A percentile compares a stretch with the other conserved stretches of the same genome.
Evolutionary conservation across 92 coral and sea anemone species (phyloP).

Genomic region (Zoanthus gigantus): DNA sequence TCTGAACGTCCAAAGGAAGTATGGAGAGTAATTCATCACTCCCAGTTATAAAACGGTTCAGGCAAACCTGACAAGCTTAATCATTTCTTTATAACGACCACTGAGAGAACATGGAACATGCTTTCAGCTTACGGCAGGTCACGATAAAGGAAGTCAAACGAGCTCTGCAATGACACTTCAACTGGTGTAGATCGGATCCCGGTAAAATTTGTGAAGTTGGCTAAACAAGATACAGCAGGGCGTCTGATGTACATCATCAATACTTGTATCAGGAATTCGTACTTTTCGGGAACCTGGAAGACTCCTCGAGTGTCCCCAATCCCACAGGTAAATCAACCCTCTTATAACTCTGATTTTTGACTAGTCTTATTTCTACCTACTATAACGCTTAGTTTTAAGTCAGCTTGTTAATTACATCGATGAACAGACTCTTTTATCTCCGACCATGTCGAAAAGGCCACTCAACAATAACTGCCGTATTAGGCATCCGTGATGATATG

Average conservation of each 20-base stretch:
- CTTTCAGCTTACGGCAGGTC: no score
- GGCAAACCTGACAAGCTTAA: no score
- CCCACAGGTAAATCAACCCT: not conserved
- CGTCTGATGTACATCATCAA: not conserved
- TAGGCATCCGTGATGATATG: not conserved
- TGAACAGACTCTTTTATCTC: not conserved
- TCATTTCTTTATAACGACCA: no score
- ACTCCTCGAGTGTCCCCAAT: not conserved
- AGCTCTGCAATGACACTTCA: not conserved
- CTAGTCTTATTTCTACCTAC: not conserved
- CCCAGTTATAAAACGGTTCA: no score
- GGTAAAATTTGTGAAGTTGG: not conserved
- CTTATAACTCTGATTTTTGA: not conserved
- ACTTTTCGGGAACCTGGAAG: not conserved
- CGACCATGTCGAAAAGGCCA: not conserved
- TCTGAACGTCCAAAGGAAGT: no score
- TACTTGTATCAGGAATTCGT: not conserved
- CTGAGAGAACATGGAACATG: no score
- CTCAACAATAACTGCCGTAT: not conserved
- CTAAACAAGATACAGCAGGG: not conserved
- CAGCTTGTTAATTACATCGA: not conserved
- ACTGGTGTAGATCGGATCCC: not conserved
- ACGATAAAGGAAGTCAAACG: no score
- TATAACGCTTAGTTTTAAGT: not conserved
- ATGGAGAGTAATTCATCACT: no score